Conservation (phyloP, 2,113 vertebrate species). For the Dasyprocta punctata region DNA sequence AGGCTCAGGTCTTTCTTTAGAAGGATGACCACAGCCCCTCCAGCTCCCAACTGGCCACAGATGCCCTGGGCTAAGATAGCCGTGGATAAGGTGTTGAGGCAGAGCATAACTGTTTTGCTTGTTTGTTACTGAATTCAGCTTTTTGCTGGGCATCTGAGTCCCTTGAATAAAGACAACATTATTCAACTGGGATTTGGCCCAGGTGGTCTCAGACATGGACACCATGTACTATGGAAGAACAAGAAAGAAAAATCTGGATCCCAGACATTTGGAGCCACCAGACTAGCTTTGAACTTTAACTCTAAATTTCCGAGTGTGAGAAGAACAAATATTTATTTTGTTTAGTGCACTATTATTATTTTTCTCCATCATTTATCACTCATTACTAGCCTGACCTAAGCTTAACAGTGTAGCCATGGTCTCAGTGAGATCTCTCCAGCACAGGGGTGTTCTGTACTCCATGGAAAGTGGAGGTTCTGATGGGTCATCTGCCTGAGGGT, state of each 20-base stretch:
- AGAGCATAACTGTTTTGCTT: neutral
- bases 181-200: neutral
- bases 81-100: neutral
- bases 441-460: accelerated
- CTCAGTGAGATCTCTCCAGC: neutral
- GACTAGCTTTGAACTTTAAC: neutral
- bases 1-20: neutral
- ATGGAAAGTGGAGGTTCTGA: neutral
- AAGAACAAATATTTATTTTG: neutral
- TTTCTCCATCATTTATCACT: neutral
- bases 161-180: neutral
- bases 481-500: neutral
- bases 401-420: neutral
- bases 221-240: neutral
- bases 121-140: neutral
- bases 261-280: neutral
- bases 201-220: slow-evolving; percentile 1
- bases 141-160: neutral
- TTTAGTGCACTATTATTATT: neutral
- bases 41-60: neutral
- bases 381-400: neutral
- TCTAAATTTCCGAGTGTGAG: neutral
- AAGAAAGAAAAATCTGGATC: neutral
- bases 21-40: neutral
- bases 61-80: neutral